Evolutionary conservation across 1,140 invertebrate species (phyloP), one percentile per base, ranked within the genome.

Genomic region (Bombus pyrosoma): DNA sequence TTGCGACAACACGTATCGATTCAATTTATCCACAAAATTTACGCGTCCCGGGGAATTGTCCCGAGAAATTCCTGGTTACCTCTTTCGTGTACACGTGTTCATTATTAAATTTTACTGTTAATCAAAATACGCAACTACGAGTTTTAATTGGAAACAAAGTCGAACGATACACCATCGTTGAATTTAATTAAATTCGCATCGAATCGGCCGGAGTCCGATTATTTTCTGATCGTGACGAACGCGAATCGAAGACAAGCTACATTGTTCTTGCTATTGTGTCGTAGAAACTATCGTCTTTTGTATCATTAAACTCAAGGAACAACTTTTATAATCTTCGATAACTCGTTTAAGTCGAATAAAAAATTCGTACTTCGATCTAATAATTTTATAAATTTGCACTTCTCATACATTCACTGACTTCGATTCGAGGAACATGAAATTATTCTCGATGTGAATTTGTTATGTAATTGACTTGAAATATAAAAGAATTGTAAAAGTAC

Each of bases 181-280:
- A 76, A 72, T 85, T 87, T 75, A 88, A 88, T 88, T 87, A 88
- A 78, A 84, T 47, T 57, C 41, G 18, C 57, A 0, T 43, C 43
- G 68, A 74, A 68, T 59, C 22, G 64, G 15, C 13, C 39, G 12
- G 18, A 37, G 80, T 66, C 62, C 57, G 74, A n/a, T 62, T 62
- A 84, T 62, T 57, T 62, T 22, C 43, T 47, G 74, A 22, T 28
- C 28, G 53, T 18, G 66, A 18, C 43, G 53, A 43, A 72, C 15
- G 34, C 0, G 68, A 69, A 37, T 25, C 68, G 37, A 39, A 71
- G 68, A 71, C 12, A 53, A 39, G 25, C 12, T 25, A 68, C 0
- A 62, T 71, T 32, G 71, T 43, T 73, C 22, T n/a, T 32, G 28
- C 68, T 18, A 6, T 28, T 28, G 68, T 28, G 37, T 69, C 0